These are phyloP conservation scores for Chaetodon trifascialis DNA, from an alignment of 2,113 vertebrate species.

Conservation along the genomic window DNA sequence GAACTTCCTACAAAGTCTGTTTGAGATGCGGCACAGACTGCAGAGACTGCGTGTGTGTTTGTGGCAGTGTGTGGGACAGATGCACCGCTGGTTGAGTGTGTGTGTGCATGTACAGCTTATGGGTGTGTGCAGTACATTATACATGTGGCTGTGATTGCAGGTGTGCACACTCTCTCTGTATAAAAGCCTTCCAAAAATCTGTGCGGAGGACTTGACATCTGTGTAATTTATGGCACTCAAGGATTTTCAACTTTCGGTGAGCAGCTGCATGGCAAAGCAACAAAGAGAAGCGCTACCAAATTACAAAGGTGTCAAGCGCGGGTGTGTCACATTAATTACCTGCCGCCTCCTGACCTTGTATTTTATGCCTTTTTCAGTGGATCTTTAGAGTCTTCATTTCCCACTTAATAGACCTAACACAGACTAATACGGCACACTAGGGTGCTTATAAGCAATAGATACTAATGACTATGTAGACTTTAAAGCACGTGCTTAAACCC, in stretches of 20 bases:
- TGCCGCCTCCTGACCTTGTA: conserved; percentile 37
- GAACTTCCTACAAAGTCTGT: conserved; percentile 36
- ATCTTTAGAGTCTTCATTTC: conserved; percentile 32
- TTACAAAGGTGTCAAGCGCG: conserved; percentile 51
- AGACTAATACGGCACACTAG: background rate
- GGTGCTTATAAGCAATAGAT: background rate
- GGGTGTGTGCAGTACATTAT: conserved; percentile 11
- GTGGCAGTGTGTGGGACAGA: conserved; percentile 4
- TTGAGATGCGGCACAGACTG: background rate
- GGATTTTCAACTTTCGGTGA: conserved; percentile 54
- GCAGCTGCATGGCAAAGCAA: conserved; percentile 73
- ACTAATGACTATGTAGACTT: background rate
- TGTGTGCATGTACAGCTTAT: background rate
- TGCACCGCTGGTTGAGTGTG: background rate
- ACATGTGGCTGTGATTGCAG: conserved; percentile 33
- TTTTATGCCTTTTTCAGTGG: conserved; percentile 42
- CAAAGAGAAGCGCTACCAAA: conserved; percentile 51
- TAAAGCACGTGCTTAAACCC: background rate
- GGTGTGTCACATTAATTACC: conserved; percentile 46
- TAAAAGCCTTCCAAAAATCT: conserved; percentile 58
- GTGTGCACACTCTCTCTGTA: conserved; percentile 43
- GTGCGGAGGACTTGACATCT: conserved; percentile 42
- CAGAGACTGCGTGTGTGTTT: conserved; percentile 3
- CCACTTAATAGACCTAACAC: conserved; percentile 14
- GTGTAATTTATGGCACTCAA: conserved; percentile 68